A percentile compares a stretch with the other conserved stretches of the same genome.
Evolutionary conservation across 1,140 invertebrate genomes (phyloP).

Genomic region (Argopecten irradians): DNA sequence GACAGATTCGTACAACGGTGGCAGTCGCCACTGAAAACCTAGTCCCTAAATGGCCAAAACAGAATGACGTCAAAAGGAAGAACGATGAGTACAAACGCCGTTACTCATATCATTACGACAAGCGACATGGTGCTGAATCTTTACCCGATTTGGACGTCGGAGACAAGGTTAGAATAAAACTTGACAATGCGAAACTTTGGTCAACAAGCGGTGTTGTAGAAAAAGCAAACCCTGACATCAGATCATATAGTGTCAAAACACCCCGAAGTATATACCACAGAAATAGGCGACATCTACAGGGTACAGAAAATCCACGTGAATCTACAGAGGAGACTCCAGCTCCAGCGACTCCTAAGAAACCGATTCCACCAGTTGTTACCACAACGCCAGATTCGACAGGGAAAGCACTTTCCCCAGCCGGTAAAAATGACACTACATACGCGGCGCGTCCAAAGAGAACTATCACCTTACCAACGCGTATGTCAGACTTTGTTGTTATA

Average conservation of each 20-base stretch:
- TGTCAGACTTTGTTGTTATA: too few relatives aligned
- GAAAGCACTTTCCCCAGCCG: too few relatives aligned
- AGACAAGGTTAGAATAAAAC: not conserved
- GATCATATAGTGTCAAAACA: not conserved
- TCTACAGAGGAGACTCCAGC: too few relatives aligned
- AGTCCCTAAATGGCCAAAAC: not conserved
- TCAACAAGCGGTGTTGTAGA: not conserved
- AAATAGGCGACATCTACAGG: conserved; percentile 11
- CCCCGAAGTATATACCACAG: not conserved
- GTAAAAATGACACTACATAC: too few relatives aligned
- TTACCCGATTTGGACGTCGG: not conserved
- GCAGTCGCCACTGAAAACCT: not conserved
- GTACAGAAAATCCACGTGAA: too few relatives aligned
- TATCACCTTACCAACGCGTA: too few relatives aligned
- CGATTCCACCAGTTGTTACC: too few relatives aligned
- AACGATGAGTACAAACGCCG: not conserved
- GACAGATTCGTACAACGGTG: not conserved
- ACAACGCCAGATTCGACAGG: too few relatives aligned
- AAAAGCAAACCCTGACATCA: not conserved
- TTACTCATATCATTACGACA: not conserved
- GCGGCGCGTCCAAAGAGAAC: too few relatives aligned
- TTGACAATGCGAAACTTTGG: conserved; percentile 31
- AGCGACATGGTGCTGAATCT: too few relatives aligned
- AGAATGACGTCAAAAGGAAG: not conserved
- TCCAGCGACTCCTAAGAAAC: too few relatives aligned